phyloP scores from a whole-genome alignment of 2,797 vertebrate species.

The Danio kyathit region DNA sequence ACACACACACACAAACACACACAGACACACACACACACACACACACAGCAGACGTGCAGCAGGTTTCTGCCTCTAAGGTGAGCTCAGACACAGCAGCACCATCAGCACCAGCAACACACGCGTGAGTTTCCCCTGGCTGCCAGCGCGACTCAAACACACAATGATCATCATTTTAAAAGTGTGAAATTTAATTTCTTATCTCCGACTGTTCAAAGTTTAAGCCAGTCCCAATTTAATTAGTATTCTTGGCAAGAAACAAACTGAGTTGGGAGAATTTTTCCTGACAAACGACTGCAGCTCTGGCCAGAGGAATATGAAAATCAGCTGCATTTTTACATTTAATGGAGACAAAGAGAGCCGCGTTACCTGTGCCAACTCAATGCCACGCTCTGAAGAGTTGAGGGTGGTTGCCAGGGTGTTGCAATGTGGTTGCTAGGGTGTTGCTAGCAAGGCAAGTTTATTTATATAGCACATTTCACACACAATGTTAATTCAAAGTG shows the following conservation, averaged over 20 bases:
- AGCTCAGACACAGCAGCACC: slow-evolving; percentile 31
- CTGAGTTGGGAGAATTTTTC: slow-evolving; percentile 54
- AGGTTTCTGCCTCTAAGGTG: slow-evolving; percentile 56
- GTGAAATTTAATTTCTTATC: slow-evolving; percentile 68
- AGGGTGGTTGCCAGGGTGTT: slow-evolving; percentile 25
- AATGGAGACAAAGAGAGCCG: slow-evolving; percentile 7
- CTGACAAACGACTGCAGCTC: slow-evolving; percentile 60
- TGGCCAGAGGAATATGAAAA: slow-evolving; percentile 55
- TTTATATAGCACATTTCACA: too few species aligned
- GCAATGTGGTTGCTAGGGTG: not conserved
- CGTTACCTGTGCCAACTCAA: not conserved
- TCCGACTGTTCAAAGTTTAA: slow-evolving; percentile 68
- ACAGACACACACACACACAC: too few species aligned
- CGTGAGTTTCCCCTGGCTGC: slow-evolving; percentile 30
- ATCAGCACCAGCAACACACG: slow-evolving; percentile 1
- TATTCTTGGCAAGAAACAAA: slow-evolving; percentile 62
- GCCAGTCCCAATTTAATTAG: slow-evolving; percentile 63
- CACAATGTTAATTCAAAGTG: too few species aligned
- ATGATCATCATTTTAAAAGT: slow-evolving; percentile 61
- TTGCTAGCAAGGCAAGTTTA: too few species aligned
- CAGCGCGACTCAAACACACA: slow-evolving; percentile 47
- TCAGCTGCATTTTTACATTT: slow-evolving; percentile 43
- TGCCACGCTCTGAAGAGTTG: not conserved
- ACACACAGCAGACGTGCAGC: slow-evolving; percentile 49
- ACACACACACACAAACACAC: too few species aligned